Conservation (phyloP, 2,888 invertebrate species). For the Slavum lentiscoides region DNA sequence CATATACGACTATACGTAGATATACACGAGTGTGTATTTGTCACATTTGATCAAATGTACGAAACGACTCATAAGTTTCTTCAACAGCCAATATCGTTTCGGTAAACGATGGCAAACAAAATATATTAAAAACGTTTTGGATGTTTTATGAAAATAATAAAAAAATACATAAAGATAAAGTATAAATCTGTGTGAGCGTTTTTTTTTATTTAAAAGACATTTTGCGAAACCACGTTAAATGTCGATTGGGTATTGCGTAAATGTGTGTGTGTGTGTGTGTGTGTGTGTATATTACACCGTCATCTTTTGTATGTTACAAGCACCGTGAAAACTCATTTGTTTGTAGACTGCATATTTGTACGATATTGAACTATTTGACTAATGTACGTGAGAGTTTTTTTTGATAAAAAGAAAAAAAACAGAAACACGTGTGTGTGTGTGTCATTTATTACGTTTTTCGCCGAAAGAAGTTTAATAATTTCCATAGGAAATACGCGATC, state of each 20-base stretch:
- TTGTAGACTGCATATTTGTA: slow-evolving; percentile 4
- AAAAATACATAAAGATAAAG: background rate
- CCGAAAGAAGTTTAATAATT: background rate
- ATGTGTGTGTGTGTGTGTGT: no score
- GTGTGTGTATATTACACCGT: background rate
- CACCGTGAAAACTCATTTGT: slow-evolving; percentile 24
- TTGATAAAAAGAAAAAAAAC: background rate
- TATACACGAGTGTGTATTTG: background rate
- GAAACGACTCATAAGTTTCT: background rate
- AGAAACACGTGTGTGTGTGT: no score
- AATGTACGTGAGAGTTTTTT: slow-evolving; percentile 23
- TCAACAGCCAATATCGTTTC: background rate
- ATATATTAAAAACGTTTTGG: slow-evolving; percentile 14
- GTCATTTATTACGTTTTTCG: slow-evolving; percentile 16
- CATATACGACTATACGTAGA: background rate
- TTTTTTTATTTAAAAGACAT: no score
- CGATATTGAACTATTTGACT: slow-evolving; percentile 27
- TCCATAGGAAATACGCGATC: background rate
- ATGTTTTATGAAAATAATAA: background rate
- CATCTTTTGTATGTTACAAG: background rate
- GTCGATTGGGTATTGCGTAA: no score
- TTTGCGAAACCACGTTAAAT: no score
- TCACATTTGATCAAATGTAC: background rate
- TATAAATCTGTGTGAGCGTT: no score
- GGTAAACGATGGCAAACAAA: background rate